phyloP scores from a whole-genome alignment of 2,888 invertebrate genomes.

The Caenorhabditis uteleia region DNA sequence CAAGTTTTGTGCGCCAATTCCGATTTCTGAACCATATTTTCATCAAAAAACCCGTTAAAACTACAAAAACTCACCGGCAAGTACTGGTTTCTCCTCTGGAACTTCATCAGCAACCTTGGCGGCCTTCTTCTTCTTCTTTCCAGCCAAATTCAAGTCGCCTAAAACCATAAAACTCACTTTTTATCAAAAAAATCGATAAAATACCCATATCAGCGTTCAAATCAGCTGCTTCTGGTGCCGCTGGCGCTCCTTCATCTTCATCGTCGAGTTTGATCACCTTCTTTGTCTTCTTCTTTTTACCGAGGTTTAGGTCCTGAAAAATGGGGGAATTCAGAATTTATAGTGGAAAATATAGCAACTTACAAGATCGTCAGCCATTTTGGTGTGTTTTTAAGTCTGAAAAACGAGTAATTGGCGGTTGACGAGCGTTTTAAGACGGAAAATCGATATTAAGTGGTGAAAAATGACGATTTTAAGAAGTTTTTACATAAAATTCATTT shows the following conservation, averaged over 20 bases:
- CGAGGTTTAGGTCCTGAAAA: conserved; percentile 39
- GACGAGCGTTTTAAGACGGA: too few species aligned
- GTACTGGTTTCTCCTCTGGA: conserved; percentile 26
- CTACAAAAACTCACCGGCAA: conserved; percentile 23
- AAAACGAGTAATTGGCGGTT: too few species aligned
- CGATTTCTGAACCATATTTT: conserved; percentile 34
- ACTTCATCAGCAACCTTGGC: conserved; percentile 40
- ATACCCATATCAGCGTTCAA: conserved; percentile 40
- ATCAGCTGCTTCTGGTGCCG: conserved; percentile 21
- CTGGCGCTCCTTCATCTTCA: conserved; percentile 24
- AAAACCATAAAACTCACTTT: conserved; percentile 3
- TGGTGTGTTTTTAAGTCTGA: conserved; percentile 9
- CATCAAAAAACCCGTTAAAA: background rate
- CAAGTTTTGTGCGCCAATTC: conserved; percentile 61
- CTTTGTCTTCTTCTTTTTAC: conserved; percentile 64
- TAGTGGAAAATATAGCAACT: conserved; percentile 3
- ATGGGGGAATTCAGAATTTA: background rate
- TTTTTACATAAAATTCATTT: too few species aligned
- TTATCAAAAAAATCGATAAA: background rate
- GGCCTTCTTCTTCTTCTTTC: conserved; percentile 56
- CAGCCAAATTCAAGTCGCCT: conserved; percentile 49
- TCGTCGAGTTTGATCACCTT: conserved; percentile 55
- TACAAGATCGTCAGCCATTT: conserved; percentile 53
- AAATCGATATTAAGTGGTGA: too few species aligned
- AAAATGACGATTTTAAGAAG: too few species aligned